Evolutionary conservation across 2,888 invertebrate species (phyloP).

Genomic region (Eucera pruinosa): DNA sequence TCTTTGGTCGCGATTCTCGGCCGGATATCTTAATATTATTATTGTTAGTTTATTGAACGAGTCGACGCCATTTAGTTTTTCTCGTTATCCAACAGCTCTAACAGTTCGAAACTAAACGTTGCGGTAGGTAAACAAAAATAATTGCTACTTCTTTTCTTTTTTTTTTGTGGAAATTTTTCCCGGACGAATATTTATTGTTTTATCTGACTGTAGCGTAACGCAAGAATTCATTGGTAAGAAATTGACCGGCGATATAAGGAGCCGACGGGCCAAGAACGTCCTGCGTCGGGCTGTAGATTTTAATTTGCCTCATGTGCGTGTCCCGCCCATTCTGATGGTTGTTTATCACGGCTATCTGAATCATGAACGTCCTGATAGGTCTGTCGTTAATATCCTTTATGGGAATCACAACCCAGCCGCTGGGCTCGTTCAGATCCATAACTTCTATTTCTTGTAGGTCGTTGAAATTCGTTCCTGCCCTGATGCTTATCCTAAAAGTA

Average conservation of each 20-base stretch:
- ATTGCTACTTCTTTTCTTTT: too few relatives aligned
- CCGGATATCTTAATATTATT: conserved; percentile 28
- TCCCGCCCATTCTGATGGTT: conserved; percentile 99
- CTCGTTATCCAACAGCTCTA: too few relatives aligned
- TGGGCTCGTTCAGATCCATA: conserved; percentile 96
- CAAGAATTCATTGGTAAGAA: conserved; percentile 92
- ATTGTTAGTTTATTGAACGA: too few relatives aligned
- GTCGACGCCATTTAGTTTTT: too few relatives aligned
- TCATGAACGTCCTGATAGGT: conserved; percentile 97
- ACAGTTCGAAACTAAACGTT: too few relatives aligned
- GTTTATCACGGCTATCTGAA: conserved; percentile 97
- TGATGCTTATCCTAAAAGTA: conserved; percentile 91
- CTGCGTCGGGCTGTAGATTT: conserved; percentile 94
- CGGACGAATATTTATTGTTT: conserved; percentile 62
- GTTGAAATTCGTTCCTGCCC: conserved; percentile 98
- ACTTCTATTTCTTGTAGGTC: conserved; percentile 98
- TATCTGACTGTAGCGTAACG: conserved; percentile 93
- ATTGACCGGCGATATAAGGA: conserved; percentile 90
- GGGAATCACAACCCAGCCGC: conserved; percentile 98
- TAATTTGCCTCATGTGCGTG: conserved; percentile 98
- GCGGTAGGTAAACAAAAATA: too few relatives aligned
- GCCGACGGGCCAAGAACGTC: conserved; percentile 88
- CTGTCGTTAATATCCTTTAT: conserved; percentile 94
- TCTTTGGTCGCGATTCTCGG: too few relatives aligned
- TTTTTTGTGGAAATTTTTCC: neutral